phyloP scores from a whole-genome alignment of 2,888 invertebrate species.

The Furcula furcula region DNA sequence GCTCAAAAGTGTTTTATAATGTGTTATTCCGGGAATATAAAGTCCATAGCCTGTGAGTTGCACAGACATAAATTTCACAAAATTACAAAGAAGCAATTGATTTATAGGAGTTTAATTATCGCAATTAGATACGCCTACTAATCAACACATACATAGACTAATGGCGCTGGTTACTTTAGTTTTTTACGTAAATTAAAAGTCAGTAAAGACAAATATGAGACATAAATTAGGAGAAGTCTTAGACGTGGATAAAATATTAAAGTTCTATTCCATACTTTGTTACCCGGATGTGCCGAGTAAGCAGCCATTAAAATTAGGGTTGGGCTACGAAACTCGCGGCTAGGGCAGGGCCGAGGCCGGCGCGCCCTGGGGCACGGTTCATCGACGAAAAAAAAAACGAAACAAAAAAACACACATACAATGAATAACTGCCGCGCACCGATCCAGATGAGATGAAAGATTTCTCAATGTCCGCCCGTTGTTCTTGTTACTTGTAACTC shows the following conservation, averaged over 20 bases:
- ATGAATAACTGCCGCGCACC: slow-evolving; percentile 67
- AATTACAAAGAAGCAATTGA: slow-evolving; percentile 50
- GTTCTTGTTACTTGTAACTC: slow-evolving; percentile 71
- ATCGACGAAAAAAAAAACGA: slow-evolving; percentile 59
- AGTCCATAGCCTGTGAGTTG: slow-evolving; percentile 11
- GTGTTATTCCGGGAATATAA: slow-evolving; percentile 23
- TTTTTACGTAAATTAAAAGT: not conserved
- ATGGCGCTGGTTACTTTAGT: slow-evolving; percentile 15
- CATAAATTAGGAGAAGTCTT: no score
- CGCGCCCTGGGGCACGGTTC: slow-evolving; percentile 57
- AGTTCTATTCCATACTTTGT: slow-evolving; percentile 58
- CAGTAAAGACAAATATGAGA: not conserved
- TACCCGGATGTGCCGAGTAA: slow-evolving; percentile 70
- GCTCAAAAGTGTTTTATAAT: slow-evolving; percentile 8
- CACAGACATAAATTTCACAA: slow-evolving; percentile 21
- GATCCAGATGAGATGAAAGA: slow-evolving; percentile 75
- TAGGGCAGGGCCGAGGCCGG: slow-evolving; percentile 71
- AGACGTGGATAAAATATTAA: no score
- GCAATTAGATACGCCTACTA: slow-evolving; percentile 67
- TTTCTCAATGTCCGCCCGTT: slow-evolving; percentile 71
- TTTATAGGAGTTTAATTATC: slow-evolving; percentile 62
- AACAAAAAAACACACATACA: slow-evolving; percentile 53
- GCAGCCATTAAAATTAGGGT: slow-evolving; percentile 83
- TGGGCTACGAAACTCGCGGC: slow-evolving; percentile 71
- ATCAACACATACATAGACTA: slow-evolving; percentile 29